Conservation (phyloP, 2,113 vertebrate genomes). For the Perca fluviatilis region DNA sequence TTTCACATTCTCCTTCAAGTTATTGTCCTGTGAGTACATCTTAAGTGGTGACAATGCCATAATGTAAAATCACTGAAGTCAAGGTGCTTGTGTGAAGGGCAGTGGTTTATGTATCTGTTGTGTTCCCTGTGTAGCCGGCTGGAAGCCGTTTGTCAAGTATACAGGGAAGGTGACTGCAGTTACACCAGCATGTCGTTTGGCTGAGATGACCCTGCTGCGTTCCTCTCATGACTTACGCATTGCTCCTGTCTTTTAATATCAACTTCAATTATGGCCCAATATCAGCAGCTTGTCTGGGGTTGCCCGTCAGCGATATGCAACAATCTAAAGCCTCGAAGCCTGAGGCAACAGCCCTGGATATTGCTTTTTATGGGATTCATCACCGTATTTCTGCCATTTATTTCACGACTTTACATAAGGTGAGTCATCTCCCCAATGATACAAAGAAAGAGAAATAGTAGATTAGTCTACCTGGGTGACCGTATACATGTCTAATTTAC, state of each 20-base stretch:
- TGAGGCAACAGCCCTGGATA: constrained; percentile 45
- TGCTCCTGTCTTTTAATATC: constrained; percentile 77
- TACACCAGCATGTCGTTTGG: constrained; percentile 78
- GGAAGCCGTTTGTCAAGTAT: constrained; percentile 86
- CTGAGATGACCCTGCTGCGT: constrained; percentile 69
- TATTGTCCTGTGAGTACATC: constrained; percentile 36
- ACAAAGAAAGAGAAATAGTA: not conserved
- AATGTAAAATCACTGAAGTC: constrained; percentile 35
- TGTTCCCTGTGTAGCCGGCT: constrained; percentile 75
- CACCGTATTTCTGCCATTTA: constrained; percentile 28
- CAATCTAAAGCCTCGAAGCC: constrained; percentile 51
- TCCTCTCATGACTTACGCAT: constrained; percentile 77
- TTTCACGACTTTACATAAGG: constrained; percentile 7
- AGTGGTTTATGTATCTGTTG: constrained; percentile 64
- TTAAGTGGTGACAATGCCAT: constrained; percentile 43
- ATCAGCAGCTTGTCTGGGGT: constrained; percentile 21
- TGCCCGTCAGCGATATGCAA: constrained; percentile 31
- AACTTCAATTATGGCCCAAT: constrained; percentile 68
- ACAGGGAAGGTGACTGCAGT: constrained; percentile 76
- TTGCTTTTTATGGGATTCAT: constrained; percentile 31
- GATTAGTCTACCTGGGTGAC: not conserved
- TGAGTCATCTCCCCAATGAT: constrained; percentile 26
- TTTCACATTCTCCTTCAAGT: constrained; percentile 37
- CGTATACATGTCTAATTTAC: not conserved
- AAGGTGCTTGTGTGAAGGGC: constrained; percentile 79